Base-by-base conservation (phyloP, 2,797 vertebrate genomes). In the Steatocranus sp. region DNA sequence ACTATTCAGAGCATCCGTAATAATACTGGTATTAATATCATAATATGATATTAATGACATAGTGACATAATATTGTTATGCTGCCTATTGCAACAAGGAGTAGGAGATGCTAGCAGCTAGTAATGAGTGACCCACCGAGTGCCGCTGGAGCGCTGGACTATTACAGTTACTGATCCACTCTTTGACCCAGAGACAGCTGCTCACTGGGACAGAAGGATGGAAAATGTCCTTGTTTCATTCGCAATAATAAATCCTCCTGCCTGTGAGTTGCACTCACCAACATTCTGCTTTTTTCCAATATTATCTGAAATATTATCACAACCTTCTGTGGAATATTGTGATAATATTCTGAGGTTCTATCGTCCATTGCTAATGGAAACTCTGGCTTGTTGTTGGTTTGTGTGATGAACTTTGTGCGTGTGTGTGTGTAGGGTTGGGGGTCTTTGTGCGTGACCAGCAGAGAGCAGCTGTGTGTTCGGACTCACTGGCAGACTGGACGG, bases 401-500 rank as follows among this genome's bases (percentile, higher is more conserved):
- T 46, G 66, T 70, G 66, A 46, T 70, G 41, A 30, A n/a, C 25
- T 17, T 18, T 27, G 15, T 48, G 23, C 17, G 2, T 58, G 54
- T 2, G 54, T 61, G 30, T 61, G 18, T 20, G 32, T 20, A 12
- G 18, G 18, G 56, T 61, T 34, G 11, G 30, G 38, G 63, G 8
- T 43, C 20, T 25, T 17, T 27, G 63, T 43, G 63, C 14, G 4
- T 17, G 63, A 43, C 38, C 63, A 70, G 63, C 63, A 70, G 38
- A 46, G 38, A 27, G 9, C 23, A 46, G 23, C 58, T 63, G 32
- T 25, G 3, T 23, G 43, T 17, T 23, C 11, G 83, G 91, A 96
- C 98, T 98, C 95, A 99, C 98, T 94, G 98, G 97, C 94, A 99
- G 96, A 75, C 97, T 99, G 4, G 97, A 99, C n/a, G 97, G 97